These are phyloP conservation scores for Lycodopsis pacificus DNA, from an alignment of 2,797 vertebrate genomes.

Conservation along the genomic window DNA sequence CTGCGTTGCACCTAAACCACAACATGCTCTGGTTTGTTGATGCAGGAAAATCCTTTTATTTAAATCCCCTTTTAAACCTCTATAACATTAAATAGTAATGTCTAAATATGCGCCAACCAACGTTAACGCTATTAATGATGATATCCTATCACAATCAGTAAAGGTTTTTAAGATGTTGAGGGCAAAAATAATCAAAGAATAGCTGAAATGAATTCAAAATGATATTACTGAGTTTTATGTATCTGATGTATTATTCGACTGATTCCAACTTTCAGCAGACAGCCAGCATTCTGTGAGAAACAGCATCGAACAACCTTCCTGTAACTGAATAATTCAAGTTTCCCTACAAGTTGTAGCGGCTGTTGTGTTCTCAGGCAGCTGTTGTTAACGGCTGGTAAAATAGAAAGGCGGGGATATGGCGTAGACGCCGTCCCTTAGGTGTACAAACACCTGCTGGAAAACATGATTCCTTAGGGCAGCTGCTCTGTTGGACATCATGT, in stretches of 20 bases:
- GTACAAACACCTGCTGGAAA: conserved; percentile 76
- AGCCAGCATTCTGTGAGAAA: conserved; percentile 33
- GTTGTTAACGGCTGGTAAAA: conserved; percentile 69
- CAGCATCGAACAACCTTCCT: conserved; percentile 18
- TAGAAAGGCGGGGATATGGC: conserved; percentile 65
- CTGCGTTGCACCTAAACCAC: not conserved
- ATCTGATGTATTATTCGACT: not conserved
- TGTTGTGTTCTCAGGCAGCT: conserved; percentile 65
- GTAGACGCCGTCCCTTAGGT: conserved; percentile 67
- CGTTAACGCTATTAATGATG: not conserved
- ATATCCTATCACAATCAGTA: not conserved
- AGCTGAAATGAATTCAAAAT: not conserved
- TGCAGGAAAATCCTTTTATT: not conserved
- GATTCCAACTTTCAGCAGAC: conserved; percentile 26
- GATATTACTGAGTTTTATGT: not conserved
- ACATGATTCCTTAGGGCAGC: conserved; percentile 71
- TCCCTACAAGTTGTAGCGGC: conserved; percentile 50
- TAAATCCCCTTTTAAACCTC: not conserved
- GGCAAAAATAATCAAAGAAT: not conserved
- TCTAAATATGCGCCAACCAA: conserved; percentile 1
- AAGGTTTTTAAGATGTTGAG: not conserved
- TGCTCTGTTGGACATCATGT: conserved; percentile 57
- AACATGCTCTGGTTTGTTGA: conserved; percentile 8
- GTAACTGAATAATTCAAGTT: conserved; percentile 31
- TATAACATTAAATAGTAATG: conserved; percentile 1